Conservation (phyloP, 2,797 vertebrate species). For the Poeciliopsis paucimaculata region DNA sequence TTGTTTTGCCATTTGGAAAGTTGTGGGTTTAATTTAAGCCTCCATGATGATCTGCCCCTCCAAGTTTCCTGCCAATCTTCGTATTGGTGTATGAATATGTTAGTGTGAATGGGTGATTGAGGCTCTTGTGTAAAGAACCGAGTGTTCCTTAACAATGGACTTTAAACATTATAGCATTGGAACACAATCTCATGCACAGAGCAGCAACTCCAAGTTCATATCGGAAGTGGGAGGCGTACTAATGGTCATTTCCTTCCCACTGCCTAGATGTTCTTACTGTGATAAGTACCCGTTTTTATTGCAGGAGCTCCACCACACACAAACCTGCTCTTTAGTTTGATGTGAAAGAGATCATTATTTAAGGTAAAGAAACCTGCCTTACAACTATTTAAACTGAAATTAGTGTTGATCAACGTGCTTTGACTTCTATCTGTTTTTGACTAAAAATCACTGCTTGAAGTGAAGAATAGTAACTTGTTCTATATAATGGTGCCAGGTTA, state of each 20-base stretch:
- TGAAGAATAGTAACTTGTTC: neutral
- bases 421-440: neutral
- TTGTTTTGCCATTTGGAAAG: neutral
- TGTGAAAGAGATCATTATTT: neutral
- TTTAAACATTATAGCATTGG: neutral
- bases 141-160: neutral
- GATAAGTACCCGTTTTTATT: conserved; percentile 4
- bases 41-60: neutral
- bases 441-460: neutral
- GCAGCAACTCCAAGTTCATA: neutral
- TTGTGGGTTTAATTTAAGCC: neutral
- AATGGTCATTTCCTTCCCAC: neutral
- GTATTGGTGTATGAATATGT: neutral
- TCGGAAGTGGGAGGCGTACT: neutral
- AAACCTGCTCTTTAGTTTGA: conserved; percentile 5
- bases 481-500: conserved; percentile 3
- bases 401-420: neutral
- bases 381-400: neutral
- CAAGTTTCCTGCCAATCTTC: neutral
- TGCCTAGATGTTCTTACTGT: conserved; percentile 13
- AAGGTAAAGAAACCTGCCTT: neutral
- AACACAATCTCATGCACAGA: neutral
- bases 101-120: neutral
- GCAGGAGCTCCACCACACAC: neutral
- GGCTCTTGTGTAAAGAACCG: neutral